Evolutionary conservation across 2,797 vertebrate genomes (phyloP).

Genomic region (Cephalopachus bancanus): DNA sequence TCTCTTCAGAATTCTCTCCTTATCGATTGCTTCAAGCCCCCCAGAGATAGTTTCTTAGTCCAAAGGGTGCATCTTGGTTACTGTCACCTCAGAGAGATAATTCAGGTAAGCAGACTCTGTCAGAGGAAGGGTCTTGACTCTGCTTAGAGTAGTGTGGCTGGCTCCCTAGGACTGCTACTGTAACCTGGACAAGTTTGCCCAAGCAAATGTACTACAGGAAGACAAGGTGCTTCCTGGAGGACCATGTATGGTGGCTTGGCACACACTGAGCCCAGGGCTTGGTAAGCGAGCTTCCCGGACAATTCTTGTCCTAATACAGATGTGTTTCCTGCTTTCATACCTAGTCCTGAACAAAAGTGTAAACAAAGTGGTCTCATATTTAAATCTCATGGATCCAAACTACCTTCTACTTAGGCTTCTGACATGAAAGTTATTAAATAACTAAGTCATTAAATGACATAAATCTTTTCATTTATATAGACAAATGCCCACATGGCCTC

Average conservation of each 20-base stretch:
- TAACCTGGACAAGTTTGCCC: background rate
- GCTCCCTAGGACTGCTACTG: background rate
- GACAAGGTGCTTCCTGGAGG: background rate
- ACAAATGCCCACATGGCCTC: background rate
- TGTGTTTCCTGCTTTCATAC: background rate
- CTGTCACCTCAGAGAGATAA: background rate
- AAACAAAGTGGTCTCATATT: background rate
- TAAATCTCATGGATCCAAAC: background rate
- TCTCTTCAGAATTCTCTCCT: constrained; percentile 45
- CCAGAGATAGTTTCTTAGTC: background rate
- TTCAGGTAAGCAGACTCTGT: background rate
- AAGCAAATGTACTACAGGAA: background rate
- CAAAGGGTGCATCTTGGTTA: background rate
- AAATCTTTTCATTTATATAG: constrained; percentile 25
- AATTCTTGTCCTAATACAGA: background rate
- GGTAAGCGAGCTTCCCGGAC: background rate
- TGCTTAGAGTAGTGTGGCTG: background rate
- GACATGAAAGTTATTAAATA: constrained; percentile 24
- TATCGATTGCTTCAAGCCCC: background rate
- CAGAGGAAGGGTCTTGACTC: background rate
- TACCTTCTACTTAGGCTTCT: background rate
- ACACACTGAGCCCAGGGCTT: background rate
- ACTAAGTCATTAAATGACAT: constrained; percentile 47
- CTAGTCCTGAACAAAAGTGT: background rate
- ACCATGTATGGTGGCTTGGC: background rate